Conservation (phyloP, 2,113 vertebrate species). For the Otocyon megalotis region DNA sequence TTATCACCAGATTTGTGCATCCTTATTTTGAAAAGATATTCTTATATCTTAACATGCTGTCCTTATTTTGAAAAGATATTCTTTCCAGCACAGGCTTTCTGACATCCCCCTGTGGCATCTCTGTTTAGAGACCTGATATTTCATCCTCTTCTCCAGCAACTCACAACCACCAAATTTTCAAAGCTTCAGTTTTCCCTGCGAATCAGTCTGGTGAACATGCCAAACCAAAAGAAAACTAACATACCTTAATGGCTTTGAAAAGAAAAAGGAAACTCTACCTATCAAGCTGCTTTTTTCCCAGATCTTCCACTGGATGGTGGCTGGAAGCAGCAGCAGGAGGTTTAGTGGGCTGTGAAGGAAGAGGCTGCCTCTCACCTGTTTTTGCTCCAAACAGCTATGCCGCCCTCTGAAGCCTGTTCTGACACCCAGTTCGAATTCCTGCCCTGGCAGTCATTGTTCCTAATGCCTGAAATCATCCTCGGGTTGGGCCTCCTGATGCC, state of each 20-base stretch:
- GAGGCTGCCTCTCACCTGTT: not conserved
- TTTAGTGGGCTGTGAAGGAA: not conserved
- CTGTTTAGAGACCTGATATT: conserved; percentile 42
- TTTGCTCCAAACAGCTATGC: not conserved
- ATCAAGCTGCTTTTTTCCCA: not conserved
- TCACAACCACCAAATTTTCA: not conserved
- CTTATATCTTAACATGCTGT: not conserved
- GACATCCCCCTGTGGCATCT: not conserved
- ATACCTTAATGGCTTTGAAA: conserved; percentile 25
- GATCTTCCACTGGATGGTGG: not conserved
- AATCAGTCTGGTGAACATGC: not conserved
- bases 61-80: conserved; percentile 12
- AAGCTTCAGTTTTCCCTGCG: not conserved
- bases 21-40: conserved; percentile 15
- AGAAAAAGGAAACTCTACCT: not conserved
- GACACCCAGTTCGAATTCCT: not conserved
- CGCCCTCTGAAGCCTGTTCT: not conserved
- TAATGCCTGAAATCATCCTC: not conserved
- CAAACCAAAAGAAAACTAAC: conserved; percentile 48
- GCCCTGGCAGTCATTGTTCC: not conserved
- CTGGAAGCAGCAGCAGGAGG: not conserved
- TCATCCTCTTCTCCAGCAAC: not conserved
- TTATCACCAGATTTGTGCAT: not conserved
- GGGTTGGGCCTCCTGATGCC: not conserved
- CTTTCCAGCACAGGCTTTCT: not conserved